Evolutionary conservation across 1,140 invertebrate genomes (phyloP).

Genomic region (Vollenhovia emeryi): DNA sequence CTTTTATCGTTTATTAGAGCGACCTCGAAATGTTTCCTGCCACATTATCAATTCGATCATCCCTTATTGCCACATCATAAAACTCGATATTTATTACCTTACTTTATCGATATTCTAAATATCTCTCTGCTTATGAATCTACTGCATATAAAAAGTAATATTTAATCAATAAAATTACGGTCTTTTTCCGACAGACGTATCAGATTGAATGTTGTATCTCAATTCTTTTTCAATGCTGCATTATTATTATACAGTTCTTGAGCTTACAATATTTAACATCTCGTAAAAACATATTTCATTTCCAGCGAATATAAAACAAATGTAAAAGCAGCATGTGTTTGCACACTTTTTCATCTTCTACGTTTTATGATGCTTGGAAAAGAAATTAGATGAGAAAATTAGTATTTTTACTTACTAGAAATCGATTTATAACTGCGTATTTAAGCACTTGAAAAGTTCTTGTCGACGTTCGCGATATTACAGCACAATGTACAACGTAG

Average conservation of each 20-base stretch:
- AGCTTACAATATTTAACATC: background rate
- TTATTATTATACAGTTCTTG: background rate
- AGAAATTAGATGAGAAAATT: background rate
- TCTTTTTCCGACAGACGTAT: background rate
- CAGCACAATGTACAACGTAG: background rate
- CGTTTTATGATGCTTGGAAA: background rate
- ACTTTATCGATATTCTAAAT: slow-evolving; percentile 1
- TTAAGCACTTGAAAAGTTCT: background rate
- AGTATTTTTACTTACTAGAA: background rate
- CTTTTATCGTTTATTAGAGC: background rate
- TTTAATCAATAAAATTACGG: background rate
- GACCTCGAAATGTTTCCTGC: background rate
- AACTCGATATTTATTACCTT: slow-evolving; percentile 11
- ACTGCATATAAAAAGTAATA: background rate
- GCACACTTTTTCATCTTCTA: background rate
- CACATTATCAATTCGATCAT: background rate
- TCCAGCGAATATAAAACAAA: background rate
- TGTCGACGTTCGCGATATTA: background rate
- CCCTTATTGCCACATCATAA: background rate
- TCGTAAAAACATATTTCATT: background rate
- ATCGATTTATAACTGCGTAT: background rate
- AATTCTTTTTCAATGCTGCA: background rate
- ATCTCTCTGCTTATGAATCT: background rate
- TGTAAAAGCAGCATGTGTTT: background rate
- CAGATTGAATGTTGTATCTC: background rate